phyloP scores from a whole-genome alignment of 2,888 invertebrate genomes.

The Hermaeophaga mercurialis region DNA sequence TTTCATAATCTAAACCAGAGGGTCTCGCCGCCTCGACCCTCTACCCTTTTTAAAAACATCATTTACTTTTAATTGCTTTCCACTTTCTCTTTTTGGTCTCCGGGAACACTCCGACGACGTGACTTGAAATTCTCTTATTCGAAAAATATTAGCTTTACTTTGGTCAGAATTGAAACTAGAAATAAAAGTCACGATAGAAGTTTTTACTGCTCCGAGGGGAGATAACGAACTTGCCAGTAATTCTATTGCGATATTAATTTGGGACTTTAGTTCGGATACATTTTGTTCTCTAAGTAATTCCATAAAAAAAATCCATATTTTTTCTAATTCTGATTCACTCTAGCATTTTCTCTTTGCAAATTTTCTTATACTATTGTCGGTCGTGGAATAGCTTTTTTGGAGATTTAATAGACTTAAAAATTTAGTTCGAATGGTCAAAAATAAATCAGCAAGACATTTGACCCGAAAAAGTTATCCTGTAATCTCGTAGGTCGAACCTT shows the following conservation, averaged over 20 bases:
- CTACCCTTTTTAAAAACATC: conserved; percentile 7
- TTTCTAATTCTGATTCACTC: too few relatives aligned
- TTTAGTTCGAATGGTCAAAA: conserved; percentile 1
- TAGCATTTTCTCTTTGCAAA: too few relatives aligned
- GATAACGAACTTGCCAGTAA: too few relatives aligned
- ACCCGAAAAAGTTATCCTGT: conserved; percentile 16
- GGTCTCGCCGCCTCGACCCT: not conserved
- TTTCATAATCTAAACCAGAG: conserved; percentile 13
- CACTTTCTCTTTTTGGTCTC: conserved; percentile 13
- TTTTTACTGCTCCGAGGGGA: not conserved
- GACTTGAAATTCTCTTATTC: conserved; percentile 3
- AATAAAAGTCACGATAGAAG: conserved; percentile 7
- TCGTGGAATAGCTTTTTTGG: too few relatives aligned
- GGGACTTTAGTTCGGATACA: too few relatives aligned
- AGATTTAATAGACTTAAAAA: not conserved
- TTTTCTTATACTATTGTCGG: too few relatives aligned
- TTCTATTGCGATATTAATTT: too few relatives aligned
- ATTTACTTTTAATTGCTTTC: conserved; percentile 25
- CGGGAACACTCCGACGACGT: conserved; percentile 9
- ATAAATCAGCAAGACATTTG: conserved; percentile 16
- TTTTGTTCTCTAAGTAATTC: too few relatives aligned
- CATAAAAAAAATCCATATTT: too few relatives aligned
- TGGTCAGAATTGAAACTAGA: not conserved
- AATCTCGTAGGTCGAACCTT: conserved; percentile 26
- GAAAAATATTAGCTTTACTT: conserved; percentile 16